Percentiles rank a stretch among this genome's conserved stretches.
phyloP scores from a whole-genome alignment of 2,888 invertebrate genomes.

The Nemoura dubitans region DNA sequence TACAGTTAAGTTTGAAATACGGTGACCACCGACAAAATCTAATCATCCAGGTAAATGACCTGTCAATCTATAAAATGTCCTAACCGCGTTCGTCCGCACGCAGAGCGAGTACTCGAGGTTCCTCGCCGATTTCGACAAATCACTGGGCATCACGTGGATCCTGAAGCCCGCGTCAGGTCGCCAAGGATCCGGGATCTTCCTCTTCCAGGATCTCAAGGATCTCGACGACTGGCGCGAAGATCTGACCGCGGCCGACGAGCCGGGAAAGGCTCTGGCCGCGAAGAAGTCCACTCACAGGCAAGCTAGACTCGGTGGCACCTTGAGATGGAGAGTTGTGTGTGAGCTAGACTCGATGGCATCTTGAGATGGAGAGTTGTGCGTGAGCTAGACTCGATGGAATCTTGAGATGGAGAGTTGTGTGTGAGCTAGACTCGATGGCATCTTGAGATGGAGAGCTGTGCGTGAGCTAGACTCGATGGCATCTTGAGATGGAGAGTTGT shows the following conservation, averaged over 20 bases:
- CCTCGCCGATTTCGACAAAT: constrained; percentile 67
- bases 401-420: too few relatives aligned
- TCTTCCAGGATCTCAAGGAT: constrained; percentile 63
- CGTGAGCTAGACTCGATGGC: too few relatives aligned
- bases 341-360: constrained; percentile 41
- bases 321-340: background rate
- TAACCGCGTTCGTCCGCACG: constrained; percentile 45
- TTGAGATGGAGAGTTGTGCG: too few relatives aligned
- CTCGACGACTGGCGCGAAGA: constrained; percentile 57
- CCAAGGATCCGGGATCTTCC: constrained; percentile 70
- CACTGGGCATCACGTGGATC: constrained; percentile 69
- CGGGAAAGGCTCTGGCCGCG: background rate
- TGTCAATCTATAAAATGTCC: too few relatives aligned
- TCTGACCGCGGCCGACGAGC: constrained; percentile 50
- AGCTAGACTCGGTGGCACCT: constrained; percentile 1
- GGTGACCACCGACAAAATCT: too few relatives aligned
- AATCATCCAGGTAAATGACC: too few relatives aligned
- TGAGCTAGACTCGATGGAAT: too few relatives aligned
- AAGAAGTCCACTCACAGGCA: constrained; percentile 45
- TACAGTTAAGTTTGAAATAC: too few relatives aligned
- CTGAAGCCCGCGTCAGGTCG: constrained; percentile 71
- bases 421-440: too few relatives aligned
- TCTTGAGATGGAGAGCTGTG: too few relatives aligned
- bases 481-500: too few relatives aligned
- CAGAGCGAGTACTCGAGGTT: constrained; percentile 69